phyloP scores from a whole-genome alignment of 2,888 invertebrate species.

The Eilema sororculum region DNA sequence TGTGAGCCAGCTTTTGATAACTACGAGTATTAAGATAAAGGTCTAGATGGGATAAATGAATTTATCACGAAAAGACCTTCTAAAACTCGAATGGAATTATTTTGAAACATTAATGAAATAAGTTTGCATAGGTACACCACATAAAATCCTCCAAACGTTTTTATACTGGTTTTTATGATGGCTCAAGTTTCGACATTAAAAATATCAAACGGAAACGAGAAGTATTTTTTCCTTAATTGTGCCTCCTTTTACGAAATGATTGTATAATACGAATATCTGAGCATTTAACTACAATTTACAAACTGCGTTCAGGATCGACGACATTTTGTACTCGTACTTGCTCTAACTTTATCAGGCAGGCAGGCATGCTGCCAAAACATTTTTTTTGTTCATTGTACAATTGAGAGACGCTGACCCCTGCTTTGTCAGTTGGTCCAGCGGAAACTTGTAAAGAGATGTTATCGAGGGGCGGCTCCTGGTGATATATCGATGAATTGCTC shows the following conservation, averaged over 20 bases:
- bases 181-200: constrained; percentile 47
- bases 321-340: constrained; percentile 15
- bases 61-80: constrained; percentile 31
- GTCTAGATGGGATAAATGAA: constrained; percentile 27
- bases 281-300: not conserved
- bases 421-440: constrained; percentile 63
- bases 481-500: constrained; percentile 77
- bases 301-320: constrained; percentile 13
- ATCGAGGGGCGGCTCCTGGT: constrained; percentile 73
- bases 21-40: constrained; percentile 18
- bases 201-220: constrained; percentile 39
- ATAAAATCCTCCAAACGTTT: constrained; percentile 45
- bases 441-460: constrained; percentile 69
- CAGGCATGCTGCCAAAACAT: constrained; percentile 33
- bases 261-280: constrained; percentile 9
- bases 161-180: constrained; percentile 42
- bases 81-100: constrained; percentile 35
- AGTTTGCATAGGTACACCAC: constrained; percentile 41
- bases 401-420: constrained; percentile 38
- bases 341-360: constrained; percentile 26
- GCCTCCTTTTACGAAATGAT: constrained; percentile 16
- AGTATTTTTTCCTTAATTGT: constrained; percentile 22
- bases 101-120: constrained; percentile 51
- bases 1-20: constrained; percentile 13
- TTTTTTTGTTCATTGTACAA: constrained; percentile 32